Percentiles rank a stretch among this genome's conserved stretches.
These are phyloP conservation scores for Acanthosepion pharaonis DNA, from an alignment of 2,888 invertebrate species.

Conservation along the genomic window DNA sequence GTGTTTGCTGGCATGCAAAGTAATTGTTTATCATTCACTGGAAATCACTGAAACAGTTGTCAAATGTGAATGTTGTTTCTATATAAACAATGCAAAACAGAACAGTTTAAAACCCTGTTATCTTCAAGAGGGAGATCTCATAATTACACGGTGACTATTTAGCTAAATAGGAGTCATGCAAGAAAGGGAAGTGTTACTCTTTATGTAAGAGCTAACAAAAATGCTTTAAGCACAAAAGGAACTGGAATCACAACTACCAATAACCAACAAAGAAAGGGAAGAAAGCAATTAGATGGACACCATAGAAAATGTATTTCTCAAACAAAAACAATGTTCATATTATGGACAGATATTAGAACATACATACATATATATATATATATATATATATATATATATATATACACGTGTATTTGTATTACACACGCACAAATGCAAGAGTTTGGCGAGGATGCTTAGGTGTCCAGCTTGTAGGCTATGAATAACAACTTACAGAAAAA, in stretches of 20 bases:
- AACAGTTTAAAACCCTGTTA: neutral
- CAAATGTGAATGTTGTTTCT: neutral
- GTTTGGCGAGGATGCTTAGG: neutral
- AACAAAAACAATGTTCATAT: neutral
- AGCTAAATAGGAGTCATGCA: neutral
- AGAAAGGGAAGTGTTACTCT: neutral
- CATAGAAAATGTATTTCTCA: neutral
- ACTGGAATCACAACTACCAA: neutral
- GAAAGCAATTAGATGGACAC: neutral
- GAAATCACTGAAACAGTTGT: neutral
- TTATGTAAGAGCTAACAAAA: neutral
- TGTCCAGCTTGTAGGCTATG: neutral
- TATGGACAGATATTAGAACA: neutral
- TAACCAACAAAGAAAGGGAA: neutral
- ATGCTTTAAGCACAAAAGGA: neutral
- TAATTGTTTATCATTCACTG: neutral
- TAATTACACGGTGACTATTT: neutral
- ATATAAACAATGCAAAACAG: neutral
- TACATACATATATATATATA: neutral
- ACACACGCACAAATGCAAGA: neutral
- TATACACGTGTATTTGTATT: neutral
- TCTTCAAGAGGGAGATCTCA: neutral
- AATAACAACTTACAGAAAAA: neutral
- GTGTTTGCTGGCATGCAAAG: neutral
- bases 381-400: neutral